Conservation (phyloP, 2,113 vertebrate genomes). For the Amphiprion ocellaris region DNA sequence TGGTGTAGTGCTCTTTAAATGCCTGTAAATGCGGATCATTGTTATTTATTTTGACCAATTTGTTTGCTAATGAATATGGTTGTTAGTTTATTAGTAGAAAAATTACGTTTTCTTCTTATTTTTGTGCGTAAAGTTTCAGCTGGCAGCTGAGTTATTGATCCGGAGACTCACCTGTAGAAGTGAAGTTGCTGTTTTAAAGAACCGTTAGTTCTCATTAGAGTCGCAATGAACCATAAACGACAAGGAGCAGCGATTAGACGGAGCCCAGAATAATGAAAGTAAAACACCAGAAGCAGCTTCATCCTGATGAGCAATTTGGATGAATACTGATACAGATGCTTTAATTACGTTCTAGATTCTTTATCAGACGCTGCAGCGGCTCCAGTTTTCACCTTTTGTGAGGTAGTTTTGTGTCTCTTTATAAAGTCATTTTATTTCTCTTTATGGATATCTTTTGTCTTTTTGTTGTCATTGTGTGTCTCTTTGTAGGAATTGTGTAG, state of each 20-base stretch:
- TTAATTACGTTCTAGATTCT: conserved; percentile 78
- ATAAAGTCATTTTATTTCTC: too few relatives aligned
- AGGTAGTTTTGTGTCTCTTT: too few relatives aligned
- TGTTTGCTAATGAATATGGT: too few relatives aligned
- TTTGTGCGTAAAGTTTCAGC: neutral
- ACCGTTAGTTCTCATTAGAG: conserved; percentile 59
- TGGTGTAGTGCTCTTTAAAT: too few relatives aligned
- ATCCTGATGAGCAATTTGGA: conserved; percentile 1
- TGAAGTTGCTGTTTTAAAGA: conserved; percentile 4
- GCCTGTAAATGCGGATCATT: too few relatives aligned
- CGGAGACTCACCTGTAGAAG: conserved; percentile 13
- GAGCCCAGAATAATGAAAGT: conserved; percentile 6
- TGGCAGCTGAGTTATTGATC: conserved; percentile 4
- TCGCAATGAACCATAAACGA: conserved; percentile 68
- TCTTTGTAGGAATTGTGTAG: too few relatives aligned
- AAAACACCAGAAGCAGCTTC: conserved; percentile 35
- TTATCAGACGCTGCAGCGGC: conserved; percentile 53
- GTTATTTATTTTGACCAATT: too few relatives aligned
- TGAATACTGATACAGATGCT: conserved; percentile 58
- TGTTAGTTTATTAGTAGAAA: too few relatives aligned
- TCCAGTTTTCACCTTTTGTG: neutral
- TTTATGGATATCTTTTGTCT: too few relatives aligned
- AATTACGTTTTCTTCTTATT: too few relatives aligned
- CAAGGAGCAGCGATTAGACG: conserved; percentile 65
- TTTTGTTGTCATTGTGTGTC: too few relatives aligned